Percentiles rank a stretch among this genome's conserved stretches.
phyloP scores from a whole-genome alignment of 2,113 vertebrate genomes.

The Mesembrinibis cayennensis region DNA sequence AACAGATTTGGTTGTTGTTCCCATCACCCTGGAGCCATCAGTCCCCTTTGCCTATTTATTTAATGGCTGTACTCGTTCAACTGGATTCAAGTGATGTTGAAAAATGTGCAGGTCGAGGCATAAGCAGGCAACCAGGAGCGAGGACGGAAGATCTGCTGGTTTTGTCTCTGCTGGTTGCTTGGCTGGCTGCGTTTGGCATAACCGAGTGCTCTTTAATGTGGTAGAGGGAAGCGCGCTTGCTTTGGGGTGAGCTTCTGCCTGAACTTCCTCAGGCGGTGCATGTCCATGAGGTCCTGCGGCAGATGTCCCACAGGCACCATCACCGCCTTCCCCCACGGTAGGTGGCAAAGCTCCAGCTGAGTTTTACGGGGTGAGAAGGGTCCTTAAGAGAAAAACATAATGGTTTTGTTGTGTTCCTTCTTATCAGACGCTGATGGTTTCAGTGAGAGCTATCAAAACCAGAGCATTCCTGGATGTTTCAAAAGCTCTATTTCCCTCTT shows the following conservation, averaged over 20 bases:
- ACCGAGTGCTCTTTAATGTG: neutral
- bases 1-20: neutral
- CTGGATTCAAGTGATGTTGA: neutral
- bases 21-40: neutral
- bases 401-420: neutral
- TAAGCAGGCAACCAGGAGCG: neutral
- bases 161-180: neutral
- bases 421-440: neutral
- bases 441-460: neutral
- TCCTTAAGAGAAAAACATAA: neutral
- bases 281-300: fast-evolving
- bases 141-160: neutral
- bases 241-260: neutral
- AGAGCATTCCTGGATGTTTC: neutral
- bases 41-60: neutral
- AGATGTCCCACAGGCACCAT: fast-evolving
- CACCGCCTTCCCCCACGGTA: fast-evolving
- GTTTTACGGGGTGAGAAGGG: neutral
- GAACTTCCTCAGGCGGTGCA: neutral
- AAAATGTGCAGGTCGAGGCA: neutral
- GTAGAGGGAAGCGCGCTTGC: neutral
- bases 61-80: neutral
- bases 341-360: neutral
- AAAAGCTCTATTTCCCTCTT: neutral
- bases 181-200: neutral